Evolutionary conservation across 1,140 invertebrate species (phyloP).

Genomic region (Drosophila sturtevanti): DNA sequence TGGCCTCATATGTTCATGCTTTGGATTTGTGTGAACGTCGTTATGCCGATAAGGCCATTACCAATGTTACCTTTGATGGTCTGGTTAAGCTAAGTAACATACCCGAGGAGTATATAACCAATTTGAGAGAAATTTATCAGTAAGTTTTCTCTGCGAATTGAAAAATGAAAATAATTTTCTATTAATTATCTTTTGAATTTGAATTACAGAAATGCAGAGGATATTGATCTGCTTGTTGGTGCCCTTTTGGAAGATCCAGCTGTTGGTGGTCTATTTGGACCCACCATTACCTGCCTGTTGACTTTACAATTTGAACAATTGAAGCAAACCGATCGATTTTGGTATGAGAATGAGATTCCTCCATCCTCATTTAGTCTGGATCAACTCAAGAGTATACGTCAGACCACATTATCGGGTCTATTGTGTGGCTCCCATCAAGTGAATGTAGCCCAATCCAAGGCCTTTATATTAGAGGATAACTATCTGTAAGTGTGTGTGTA

Average conservation of each 20-base stretch:
- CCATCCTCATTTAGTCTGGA: conserved; percentile 91
- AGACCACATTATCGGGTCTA: conserved; percentile 84
- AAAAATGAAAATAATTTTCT: too few species aligned
- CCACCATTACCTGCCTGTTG: conserved; percentile 93
- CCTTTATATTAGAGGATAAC: conserved; percentile 93
- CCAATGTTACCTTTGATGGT: conserved; percentile 70
- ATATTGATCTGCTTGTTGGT: conserved; percentile 94
- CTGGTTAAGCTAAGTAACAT: conserved; percentile 60
- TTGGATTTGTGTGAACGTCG: conserved; percentile 85
- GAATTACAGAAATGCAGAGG: conserved; percentile 86
- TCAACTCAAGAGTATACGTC: conserved; percentile 87
- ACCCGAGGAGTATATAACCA: conserved; percentile 77
- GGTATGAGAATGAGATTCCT: conserved; percentile 97
- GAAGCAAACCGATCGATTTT: conserved; percentile 94
- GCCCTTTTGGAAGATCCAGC: conserved; percentile 91
- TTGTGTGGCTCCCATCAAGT: conserved; percentile 82
- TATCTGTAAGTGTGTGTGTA: conserved; percentile 89
- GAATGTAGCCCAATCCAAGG: conserved; percentile 89
- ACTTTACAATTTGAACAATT: conserved; percentile 91
- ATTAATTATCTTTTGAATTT: too few species aligned
- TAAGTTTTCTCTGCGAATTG: conserved; percentile 30
- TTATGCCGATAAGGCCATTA: conserved; percentile 81
- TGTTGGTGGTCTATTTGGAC: conserved; percentile 91
- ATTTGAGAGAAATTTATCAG: conserved; percentile 76
- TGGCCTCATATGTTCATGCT: conserved; percentile 90